Base-by-base conservation (phyloP, 2,888 invertebrate genomes). In the Drosophila histrio region DNA sequence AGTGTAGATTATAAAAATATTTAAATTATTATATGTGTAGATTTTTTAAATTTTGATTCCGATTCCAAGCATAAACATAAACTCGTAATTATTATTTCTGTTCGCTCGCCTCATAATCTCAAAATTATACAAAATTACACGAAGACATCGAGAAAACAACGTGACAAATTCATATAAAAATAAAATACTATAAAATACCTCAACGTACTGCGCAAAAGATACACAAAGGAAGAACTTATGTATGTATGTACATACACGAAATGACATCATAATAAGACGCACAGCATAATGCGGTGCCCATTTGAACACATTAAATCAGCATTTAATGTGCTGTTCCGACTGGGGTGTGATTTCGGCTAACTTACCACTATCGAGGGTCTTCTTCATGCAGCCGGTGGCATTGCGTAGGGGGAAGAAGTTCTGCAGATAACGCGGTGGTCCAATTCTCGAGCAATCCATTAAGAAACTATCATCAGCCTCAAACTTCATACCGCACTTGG, bases 331-430 rank as follows among this genome's bases (percentile, higher is more conserved):
- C 22, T 43, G 49, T 6, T 30, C n/a, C 11, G 39, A 22, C 41
- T 17, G 6, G 15, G 1, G 11, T 26, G 8, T 52, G 21, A 39
- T 32, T 44, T 26, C 3, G 6, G 3, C n/a, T 5, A 15, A 81
- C 91, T 91, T 82, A 91, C 91, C 87, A 46, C 83, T 80, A 22
- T 89, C 90, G 30, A 91, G 76, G 7, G 81, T 84, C 77, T 90
- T 90, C 78, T 90, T 91, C 88, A 91, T 87, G 83, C 91, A 91
- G 61, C 91, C 91, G 15, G 91, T 91, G 62, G 91, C 91, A 70
- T 91, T 91, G 19, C 81, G 84, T 2, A 77, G 34, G 8, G 78
- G 70, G 76, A 89, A 77, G 68, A 89, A 69, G 49, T 68, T 77
- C 54, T 88, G 89, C 38, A 90, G 73, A 71, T 79, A 90, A 13